These are phyloP conservation scores for Scatophagus argus DNA, from an alignment of 2,113 vertebrate genomes.

Conservation along the genomic window DNA sequence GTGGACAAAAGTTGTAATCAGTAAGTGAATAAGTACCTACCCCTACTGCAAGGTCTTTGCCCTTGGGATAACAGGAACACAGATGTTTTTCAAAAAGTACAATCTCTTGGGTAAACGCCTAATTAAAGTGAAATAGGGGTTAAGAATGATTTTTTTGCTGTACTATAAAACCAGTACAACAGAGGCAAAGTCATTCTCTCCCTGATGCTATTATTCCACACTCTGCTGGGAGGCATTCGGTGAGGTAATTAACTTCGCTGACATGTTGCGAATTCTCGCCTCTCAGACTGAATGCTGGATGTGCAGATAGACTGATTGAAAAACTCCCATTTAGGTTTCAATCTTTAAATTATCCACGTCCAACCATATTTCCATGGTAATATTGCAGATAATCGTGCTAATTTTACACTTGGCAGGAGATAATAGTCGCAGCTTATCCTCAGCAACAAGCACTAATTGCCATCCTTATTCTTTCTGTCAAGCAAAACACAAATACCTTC, in stretches of 20 bases:
- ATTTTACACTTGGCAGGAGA: conserved; percentile 76
- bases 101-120: conserved; percentile 48
- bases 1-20: conserved; percentile 27
- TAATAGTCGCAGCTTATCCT: conserved; percentile 55
- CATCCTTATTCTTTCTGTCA: conserved; percentile 40
- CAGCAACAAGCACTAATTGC: conserved; percentile 60
- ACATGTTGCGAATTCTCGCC: conserved; percentile 68
- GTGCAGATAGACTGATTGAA: conserved; percentile 71
- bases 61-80: conserved; percentile 56
- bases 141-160: conserved; percentile 54
- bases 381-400: conserved; percentile 69
- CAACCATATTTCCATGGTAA: conserved; percentile 53
- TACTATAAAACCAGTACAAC: conserved; percentile 47
- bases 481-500: conserved; percentile 57
- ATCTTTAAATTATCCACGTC: conserved; percentile 65
- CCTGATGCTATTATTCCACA: conserved; percentile 58
- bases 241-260: conserved; percentile 75
- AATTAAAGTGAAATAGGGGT: conserved; percentile 71
- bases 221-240: conserved; percentile 57
- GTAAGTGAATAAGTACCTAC: conserved; percentile 46
- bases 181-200: conserved; percentile 50
- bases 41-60: conserved; percentile 38
- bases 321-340: conserved; percentile 67
- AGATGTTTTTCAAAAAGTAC: conserved; percentile 49
- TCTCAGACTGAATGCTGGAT: conserved; percentile 43